Percentiles rank a stretch among this genome's conserved stretches.
Evolutionary conservation across 2,113 vertebrate species (phyloP).

Genomic region (Amazona vittata): DNA sequence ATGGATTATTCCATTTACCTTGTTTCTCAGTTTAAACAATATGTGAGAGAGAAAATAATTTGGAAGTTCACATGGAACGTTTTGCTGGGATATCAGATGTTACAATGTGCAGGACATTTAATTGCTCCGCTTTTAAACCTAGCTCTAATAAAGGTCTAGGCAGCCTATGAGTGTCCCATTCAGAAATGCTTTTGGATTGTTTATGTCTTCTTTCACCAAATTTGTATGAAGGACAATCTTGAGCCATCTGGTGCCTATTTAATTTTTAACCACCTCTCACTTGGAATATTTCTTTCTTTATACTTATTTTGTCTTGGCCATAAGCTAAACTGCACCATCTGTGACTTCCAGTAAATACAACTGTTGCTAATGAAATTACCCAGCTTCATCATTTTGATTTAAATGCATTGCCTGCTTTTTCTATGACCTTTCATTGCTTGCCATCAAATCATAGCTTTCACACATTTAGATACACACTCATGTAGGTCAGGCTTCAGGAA

Average conservation of each 20-base stretch:
- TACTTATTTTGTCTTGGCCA: slow-evolving; percentile 86
- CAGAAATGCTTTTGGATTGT: slow-evolving; percentile 73
- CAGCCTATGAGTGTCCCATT: slow-evolving; percentile 66
- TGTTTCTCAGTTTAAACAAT: not conserved
- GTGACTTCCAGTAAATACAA: slow-evolving; percentile 91
- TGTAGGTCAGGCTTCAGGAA: slow-evolving; percentile 96
- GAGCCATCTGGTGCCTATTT: slow-evolving; percentile 84
- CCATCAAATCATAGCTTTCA: slow-evolving; percentile 88
- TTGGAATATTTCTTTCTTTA: slow-evolving; percentile 85
- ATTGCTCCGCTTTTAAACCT: slow-evolving; percentile 46
- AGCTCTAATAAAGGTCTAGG: slow-evolving; percentile 56
- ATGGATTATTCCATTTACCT: not conserved
- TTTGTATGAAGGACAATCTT: slow-evolving; percentile 82
- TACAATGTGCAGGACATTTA: not conserved
- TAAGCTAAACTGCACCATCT: slow-evolving; percentile 90
- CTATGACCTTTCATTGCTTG: slow-evolving; percentile 92
- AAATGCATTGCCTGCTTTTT: slow-evolving; percentile 88
- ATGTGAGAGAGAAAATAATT: not conserved
- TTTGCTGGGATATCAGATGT: not conserved
- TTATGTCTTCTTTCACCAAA: slow-evolving; percentile 77
- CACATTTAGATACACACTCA: slow-evolving; percentile 94
- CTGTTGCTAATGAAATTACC: slow-evolving; percentile 98
- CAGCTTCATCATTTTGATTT: slow-evolving; percentile 96
- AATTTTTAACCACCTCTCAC: slow-evolving; percentile 87
- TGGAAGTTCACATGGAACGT: fast-evolving